phyloP scores from a whole-genome alignment of 2,797 vertebrate species.

The Manis crassicaudata region DNA sequence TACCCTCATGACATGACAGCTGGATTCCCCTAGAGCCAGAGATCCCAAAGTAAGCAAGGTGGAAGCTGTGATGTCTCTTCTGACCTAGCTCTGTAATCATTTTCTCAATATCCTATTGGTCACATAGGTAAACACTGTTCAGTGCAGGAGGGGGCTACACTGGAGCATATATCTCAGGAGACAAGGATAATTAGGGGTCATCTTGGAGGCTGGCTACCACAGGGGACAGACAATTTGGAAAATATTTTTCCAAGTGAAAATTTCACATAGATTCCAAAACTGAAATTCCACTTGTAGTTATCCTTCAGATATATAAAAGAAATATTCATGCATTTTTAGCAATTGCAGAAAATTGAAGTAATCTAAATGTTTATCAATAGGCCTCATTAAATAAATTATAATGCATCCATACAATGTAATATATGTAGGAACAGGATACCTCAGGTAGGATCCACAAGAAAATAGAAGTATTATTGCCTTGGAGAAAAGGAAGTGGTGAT shows the following conservation, averaged over 20 bases:
- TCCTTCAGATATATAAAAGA: background rate
- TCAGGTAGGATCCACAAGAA: background rate
- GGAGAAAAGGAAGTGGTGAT: background rate
- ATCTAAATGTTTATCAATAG: background rate
- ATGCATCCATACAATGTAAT: background rate
- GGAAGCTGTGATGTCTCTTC: background rate
- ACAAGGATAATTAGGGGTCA: background rate
- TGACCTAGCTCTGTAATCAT: background rate
- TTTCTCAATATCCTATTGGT: background rate
- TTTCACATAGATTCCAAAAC: background rate
- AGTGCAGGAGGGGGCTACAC: background rate
- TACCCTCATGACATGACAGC: background rate
- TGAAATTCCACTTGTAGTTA: background rate
- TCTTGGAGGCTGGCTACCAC: background rate
- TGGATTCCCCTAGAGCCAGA: background rate
- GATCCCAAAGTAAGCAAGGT: background rate
- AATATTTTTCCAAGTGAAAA: background rate
- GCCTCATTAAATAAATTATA: background rate
- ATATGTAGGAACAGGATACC: background rate
- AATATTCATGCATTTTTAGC: background rate
- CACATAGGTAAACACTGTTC: background rate
- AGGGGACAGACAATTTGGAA: background rate
- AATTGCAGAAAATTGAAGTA: background rate
- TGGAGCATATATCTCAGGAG: background rate
- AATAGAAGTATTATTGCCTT: background rate